phyloP scores from a whole-genome alignment of 2,113 vertebrate genomes.

The Periophthalmodon schlosseri region DNA sequence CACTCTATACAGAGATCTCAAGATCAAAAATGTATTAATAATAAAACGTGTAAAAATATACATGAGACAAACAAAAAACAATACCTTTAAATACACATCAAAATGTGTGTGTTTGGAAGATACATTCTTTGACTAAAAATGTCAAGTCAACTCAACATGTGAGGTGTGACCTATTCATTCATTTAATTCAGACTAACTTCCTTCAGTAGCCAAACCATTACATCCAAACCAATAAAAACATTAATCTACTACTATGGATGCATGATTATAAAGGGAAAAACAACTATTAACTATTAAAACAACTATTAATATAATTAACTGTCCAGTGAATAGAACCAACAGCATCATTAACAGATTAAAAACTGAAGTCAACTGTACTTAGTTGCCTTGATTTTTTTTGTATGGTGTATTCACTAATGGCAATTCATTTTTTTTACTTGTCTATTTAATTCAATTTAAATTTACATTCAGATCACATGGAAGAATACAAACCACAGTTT shows the following conservation, averaged over 20 bases:
- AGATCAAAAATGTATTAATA: too few species aligned
- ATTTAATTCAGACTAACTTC: not conserved
- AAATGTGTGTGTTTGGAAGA: too few species aligned
- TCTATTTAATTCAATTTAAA: not conserved
- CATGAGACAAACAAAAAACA: too few species aligned
- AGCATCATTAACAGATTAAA: not conserved
- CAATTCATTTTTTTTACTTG: not conserved
- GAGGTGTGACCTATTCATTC: not conserved
- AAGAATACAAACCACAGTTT: not conserved
- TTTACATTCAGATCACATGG: not conserved
- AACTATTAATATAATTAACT: constrained; percentile 31
- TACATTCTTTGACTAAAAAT: too few species aligned
- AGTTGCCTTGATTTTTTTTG: not conserved
- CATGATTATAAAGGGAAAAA: constrained; percentile 18
- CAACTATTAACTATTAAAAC: too few species aligned
- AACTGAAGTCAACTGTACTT: not conserved
- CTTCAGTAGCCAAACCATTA: not conserved
- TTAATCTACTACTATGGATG: not conserved
- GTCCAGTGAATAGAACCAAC: not conserved
- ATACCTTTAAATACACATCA: too few species aligned
- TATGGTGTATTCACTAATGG: not conserved
- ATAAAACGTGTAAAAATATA: too few species aligned
- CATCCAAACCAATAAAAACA: not conserved
- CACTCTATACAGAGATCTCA: too few species aligned
- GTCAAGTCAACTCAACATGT: too few species aligned